Base-by-base conservation (phyloP, 2,113 vertebrate genomes). In the Ageneiosus marmoratus region DNA sequence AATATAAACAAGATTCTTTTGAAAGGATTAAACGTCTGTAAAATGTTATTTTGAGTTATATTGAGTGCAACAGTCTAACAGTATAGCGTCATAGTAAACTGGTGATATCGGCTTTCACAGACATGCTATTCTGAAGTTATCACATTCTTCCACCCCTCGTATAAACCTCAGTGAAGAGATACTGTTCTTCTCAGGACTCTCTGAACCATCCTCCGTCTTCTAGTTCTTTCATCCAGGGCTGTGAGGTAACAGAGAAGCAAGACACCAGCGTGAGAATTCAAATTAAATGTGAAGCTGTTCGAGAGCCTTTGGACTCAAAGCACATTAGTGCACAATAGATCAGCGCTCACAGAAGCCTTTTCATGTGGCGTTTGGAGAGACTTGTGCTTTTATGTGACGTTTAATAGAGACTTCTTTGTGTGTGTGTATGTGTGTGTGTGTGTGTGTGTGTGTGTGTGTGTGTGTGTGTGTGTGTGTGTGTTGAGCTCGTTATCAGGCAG, bases 301-400 rank as follows among this genome's bases (percentile, higher is more conserved):
- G 3, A 51, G 48, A 74, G 48, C 72, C 44, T 51, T 51, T 37
- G 8, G 72, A 74, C 72, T 74, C 72, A 74, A 74, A 74, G 72
- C 72, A 74, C 72, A 51, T 62, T 32, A 79, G 24, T 24, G 60
- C 27, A 81, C 80, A 73, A 60, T 41, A 9, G 67, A 81, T 73
- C 80, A 22, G 65, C 27, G 24, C 67, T 73, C 67, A 58, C n/a
- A 22, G 15, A 72, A 58, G 41, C 53, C 32, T 20, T 46, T 58
- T 81, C 32, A 65, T 50, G 18, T 51, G 41, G 10, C 27, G 22
- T 67, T 65, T 24, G 46, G 60, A 67, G 32, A 20, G 72, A 55
- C 48, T 22, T 29, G 9, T 53, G 50, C 73, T 75, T 51, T 75
- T 65, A 55, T 50, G 58, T 63, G 56, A 65, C 18, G 77, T 63